Base-by-base conservation (phyloP, 2,113 vertebrate genomes). In the Pelobates fuscus region DNA sequence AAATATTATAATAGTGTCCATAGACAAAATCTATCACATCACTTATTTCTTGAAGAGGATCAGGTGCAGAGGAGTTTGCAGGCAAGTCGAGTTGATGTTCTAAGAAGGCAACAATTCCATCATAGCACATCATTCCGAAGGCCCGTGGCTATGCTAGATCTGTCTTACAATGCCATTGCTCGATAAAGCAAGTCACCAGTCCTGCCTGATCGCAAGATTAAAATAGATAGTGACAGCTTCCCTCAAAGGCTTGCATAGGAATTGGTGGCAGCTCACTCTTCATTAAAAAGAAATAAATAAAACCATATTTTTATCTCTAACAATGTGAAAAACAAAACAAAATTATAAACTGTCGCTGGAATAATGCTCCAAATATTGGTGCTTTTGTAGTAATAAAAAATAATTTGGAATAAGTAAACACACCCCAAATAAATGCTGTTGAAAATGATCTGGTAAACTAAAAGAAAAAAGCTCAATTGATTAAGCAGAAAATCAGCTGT, bases 111-210 rank as follows among this genome's bases (percentile, higher is more conserved):
- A 57, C 14, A 0, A 0, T 0, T 77, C 64, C 73, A 70, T n/a
- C 0, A 73, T 79, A 79, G 49, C 65, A n/a, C 60, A 70, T 41
- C 18, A 68, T 70, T 32, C 1, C 71, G 71, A 24, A 0, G 0
- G 78, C 66, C 77, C 59, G 37, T 67, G 78, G 73, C 66, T 18
- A 32, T 1, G 61, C 37, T 21, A 12, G 21, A 71, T 75, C 58
- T 67, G 49, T 44, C 80, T 64, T 60, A 80, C 70, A 80, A 70
- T 24, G 71, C 64, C 74, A 75, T 2, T 37, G 41, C 1, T 57
- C n/a, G 20, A 67, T 27, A 86, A 70, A 80, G 24, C 7, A 79
- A 71, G 49, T 26, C 18, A 27, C 67, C 37, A 59, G 27, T 26
- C 23, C 20, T 20, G 8, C 15, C 70, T 66, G 61, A 77, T 72